Evolutionary conservation across 2,797 vertebrate species (phyloP).

Genomic region (Galaxias olidus): DNA sequence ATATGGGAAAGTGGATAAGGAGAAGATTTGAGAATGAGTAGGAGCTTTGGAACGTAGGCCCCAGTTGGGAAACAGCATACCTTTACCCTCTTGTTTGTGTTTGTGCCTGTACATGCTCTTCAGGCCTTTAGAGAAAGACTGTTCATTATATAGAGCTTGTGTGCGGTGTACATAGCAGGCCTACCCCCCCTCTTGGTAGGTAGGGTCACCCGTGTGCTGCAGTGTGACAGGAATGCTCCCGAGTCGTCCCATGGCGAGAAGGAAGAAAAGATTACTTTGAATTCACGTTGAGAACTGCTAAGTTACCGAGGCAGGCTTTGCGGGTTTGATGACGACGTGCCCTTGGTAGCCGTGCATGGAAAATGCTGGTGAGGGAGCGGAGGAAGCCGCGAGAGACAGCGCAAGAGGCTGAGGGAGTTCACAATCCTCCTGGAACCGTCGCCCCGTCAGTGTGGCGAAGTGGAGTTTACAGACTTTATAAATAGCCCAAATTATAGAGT

Average conservation of each 20-base stretch:
- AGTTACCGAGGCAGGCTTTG: constrained; percentile 39
- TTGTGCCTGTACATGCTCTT: no score
- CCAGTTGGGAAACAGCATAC: no score
- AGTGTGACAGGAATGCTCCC: constrained; percentile 52
- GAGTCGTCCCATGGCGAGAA: constrained; percentile 35
- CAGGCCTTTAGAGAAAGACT: no score
- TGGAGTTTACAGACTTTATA: constrained; percentile 74
- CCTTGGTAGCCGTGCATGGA: constrained; percentile 38
- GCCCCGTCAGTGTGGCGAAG: constrained; percentile 52
- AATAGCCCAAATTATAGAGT: constrained; percentile 81
- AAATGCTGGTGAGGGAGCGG: constrained; percentile 10
- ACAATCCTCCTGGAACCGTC: constrained; percentile 60
- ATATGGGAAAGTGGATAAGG: no score
- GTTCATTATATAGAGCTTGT: no score
- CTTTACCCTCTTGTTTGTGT: no score
- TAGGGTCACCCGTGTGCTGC: constrained; percentile 18
- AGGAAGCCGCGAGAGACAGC: constrained; percentile 29
- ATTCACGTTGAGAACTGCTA: constrained; percentile 39
- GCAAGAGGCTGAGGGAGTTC: constrained; percentile 47
- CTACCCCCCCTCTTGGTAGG: no score
- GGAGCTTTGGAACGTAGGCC: no score
- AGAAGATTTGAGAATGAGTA: no score
- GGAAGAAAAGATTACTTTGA: constrained; percentile 24
- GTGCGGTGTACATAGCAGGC: no score
- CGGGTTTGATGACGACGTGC: constrained; percentile 48